Percentiles rank a stretch among this genome's conserved stretches.
phyloP scores from a whole-genome alignment of 2,113 vertebrate species.

The Pipra filicauda region DNA sequence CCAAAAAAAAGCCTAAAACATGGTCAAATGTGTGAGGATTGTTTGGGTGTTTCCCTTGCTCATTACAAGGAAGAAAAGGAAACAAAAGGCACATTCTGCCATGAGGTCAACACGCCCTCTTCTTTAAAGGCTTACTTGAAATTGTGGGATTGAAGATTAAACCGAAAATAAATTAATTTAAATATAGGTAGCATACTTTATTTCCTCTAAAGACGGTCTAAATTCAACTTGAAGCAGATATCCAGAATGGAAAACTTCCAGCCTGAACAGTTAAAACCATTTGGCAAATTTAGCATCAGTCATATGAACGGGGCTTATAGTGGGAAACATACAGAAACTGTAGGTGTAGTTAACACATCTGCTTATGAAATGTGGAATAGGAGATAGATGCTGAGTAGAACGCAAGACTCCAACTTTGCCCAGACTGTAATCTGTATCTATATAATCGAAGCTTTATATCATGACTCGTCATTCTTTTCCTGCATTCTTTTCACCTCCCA shows the following conservation, averaged over 20 bases:
- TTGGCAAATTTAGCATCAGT: not conserved
- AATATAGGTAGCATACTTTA: not conserved
- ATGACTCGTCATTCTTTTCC: accelerated
- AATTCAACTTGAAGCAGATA: not conserved
- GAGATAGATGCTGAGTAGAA: not conserved
- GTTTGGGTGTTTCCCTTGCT: not conserved
- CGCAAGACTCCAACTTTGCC: not conserved
- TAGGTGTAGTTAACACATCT: not conserved
- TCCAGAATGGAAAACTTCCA: not conserved
- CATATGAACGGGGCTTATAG: not conserved
- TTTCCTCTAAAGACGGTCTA: not conserved
- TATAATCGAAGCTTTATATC: not conserved
- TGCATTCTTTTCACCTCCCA: not conserved
- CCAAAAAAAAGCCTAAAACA: not conserved
- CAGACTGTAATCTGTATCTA: not conserved
- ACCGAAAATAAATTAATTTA: not conserved
- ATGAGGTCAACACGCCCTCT: not conserved
- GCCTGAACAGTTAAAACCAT: not conserved
- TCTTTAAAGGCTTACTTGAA: not conserved
- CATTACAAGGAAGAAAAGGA: not conserved
- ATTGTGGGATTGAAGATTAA: not conserved
- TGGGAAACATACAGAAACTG: not conserved
- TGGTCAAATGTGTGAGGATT: not conserved
- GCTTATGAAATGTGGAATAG: not conserved
- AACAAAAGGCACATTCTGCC: not conserved